phyloP scores from a whole-genome alignment of 2,797 vertebrate species.

The Poeciliopsis paucimaculata region DNA sequence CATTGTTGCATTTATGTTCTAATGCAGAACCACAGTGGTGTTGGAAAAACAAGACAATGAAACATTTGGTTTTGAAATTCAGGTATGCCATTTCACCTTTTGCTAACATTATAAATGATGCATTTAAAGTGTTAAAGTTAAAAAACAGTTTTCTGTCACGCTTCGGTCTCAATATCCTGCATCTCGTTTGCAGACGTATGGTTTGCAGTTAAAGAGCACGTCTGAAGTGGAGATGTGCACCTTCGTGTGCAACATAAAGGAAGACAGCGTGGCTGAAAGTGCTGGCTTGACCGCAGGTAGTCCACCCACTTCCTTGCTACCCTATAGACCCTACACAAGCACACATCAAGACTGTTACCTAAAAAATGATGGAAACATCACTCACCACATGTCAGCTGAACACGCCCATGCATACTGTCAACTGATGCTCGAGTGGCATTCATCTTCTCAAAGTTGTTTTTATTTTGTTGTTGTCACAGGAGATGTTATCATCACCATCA shows the following conservation, averaged over 20 bases:
- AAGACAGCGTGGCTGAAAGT: conserved; percentile 86
- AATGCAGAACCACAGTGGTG: conserved; percentile 68
- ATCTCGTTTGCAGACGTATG: conserved; percentile 82
- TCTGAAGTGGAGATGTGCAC: conserved; percentile 85
- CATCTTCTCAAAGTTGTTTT: conserved; percentile 15
- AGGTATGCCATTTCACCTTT: conserved; percentile 78
- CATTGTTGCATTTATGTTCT: conserved; percentile 17
- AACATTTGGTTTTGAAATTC: conserved; percentile 95
- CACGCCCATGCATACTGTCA: conserved; percentile 6
- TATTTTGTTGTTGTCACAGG: conserved; percentile 73
- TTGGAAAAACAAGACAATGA: conserved; percentile 92
- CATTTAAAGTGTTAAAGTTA: background rate
- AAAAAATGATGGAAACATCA: conserved; percentile 5
- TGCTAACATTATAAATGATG: background rate
- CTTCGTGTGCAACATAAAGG: conserved; percentile 85
- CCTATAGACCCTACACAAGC: background rate
- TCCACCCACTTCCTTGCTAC: conserved; percentile 17
- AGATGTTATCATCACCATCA: conserved; percentile 89
- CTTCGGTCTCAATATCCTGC: background rate
- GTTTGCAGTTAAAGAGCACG: conserved; percentile 78
- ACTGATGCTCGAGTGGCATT: background rate
- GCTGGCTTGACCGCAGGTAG: conserved; percentile 90
- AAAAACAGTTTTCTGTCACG: background rate
- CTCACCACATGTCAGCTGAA: background rate
- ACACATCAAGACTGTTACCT: background rate